A percentile compares a stretch with the other conserved stretches of the same genome.
Evolutionary conservation across 2,797 vertebrate species (phyloP).

Genomic region (Scomberomorus guttatus): DNA sequence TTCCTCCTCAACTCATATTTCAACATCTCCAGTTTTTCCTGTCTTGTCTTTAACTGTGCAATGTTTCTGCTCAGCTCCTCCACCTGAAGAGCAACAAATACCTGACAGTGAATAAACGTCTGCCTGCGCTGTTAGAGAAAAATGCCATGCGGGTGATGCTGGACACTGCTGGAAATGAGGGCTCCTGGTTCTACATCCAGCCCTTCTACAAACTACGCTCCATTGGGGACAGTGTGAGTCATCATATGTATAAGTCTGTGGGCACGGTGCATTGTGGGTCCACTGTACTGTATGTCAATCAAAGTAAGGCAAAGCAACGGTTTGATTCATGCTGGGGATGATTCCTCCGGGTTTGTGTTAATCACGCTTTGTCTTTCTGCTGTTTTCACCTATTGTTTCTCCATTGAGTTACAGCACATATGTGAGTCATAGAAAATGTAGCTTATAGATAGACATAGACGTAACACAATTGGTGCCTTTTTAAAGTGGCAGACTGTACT

Average conservation of each 20-base stretch:
- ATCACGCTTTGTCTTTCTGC: no score
- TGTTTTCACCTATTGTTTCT: no score
- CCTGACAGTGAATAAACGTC: slow-evolving; percentile 97
- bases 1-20: neutral
- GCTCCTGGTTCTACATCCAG: slow-evolving; percentile 99
- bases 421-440: no score
- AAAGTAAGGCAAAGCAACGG: neutral
- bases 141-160: slow-evolving; percentile 98
- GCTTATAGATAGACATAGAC: no score
- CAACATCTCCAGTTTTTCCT: neutral
- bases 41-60: slow-evolving; percentile 8
- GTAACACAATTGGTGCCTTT: no score
- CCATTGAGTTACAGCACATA: no score
- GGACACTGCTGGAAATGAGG: slow-evolving; percentile 97
- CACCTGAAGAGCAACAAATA: slow-evolving; percentile 99
- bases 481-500: no score
- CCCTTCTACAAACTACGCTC: slow-evolving; percentile 98
- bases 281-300: neutral
- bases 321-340: slow-evolving; percentile 1
- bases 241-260: neutral
- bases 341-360: neutral
- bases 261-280: neutral
- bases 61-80: slow-evolving; percentile 87
- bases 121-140: slow-evolving; percentile 97
- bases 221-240: slow-evolving; percentile 97